Evolutionary conservation across 1,140 invertebrate genomes (phyloP).

Genomic region (Ericerus pela): DNA sequence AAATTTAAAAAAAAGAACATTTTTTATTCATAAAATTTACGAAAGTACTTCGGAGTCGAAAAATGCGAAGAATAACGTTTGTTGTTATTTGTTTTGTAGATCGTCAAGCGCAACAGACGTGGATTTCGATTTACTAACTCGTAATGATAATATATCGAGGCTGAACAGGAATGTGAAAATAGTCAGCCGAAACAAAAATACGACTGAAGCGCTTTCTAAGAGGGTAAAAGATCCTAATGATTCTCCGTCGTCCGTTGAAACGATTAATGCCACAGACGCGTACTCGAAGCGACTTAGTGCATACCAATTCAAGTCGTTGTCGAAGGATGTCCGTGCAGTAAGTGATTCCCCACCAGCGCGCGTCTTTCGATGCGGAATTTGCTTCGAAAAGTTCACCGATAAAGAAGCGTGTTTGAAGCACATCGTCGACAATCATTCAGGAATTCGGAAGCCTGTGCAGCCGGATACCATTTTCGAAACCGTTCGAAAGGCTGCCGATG

Average conservation of each 20-base stretch:
- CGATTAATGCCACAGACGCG: background rate
- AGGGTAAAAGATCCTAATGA: background rate
- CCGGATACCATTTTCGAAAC: background rate
- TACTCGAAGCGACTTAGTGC: background rate
- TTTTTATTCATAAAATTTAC: background rate
- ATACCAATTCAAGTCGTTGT: no score
- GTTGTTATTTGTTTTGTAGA: slow-evolving; percentile 7
- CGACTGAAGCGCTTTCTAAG: background rate
- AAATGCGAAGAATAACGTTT: background rate
- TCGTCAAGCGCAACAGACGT: background rate
- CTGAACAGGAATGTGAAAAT: background rate
- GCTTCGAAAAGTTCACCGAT: background rate
- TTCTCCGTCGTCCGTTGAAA: background rate
- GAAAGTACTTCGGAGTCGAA: background rate
- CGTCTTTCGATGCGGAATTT: background rate
- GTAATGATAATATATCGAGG: background rate
- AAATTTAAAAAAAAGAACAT: background rate
- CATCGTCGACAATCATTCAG: background rate
- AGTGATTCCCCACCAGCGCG: background rate
- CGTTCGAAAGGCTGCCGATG: background rate
- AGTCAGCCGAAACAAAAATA: background rate
- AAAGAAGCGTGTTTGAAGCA: background rate
- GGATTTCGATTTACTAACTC: background rate
- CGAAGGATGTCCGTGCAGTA: background rate
- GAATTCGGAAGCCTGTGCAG: background rate